A percentile compares a stretch with the other conserved stretches of the same genome.
Conservation (phyloP, 2,888 invertebrate genomes). For the Athripsodes cinereus region DNA sequence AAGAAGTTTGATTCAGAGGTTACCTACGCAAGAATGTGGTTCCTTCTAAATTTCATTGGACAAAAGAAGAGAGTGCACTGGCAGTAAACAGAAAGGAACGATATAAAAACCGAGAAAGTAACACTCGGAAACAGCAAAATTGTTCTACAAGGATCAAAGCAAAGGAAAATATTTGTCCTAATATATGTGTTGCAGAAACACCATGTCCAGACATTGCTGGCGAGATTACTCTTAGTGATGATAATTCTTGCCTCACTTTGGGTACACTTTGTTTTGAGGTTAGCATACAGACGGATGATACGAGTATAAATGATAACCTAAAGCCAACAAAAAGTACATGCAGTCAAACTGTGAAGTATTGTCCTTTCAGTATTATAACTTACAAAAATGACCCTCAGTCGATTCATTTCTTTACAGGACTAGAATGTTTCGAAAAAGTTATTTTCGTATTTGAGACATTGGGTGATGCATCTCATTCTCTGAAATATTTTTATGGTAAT, state of each 20-base stretch:
- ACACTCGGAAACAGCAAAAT: background rate
- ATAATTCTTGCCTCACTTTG: background rate
- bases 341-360: background rate
- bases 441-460: conserved; percentile 5
- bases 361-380: too few species aligned
- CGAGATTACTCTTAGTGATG: conserved; percentile 1
- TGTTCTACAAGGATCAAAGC: background rate
- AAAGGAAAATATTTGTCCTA: conserved; percentile 4
- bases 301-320: background rate
- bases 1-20: background rate
- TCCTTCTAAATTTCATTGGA: conserved; percentile 4
- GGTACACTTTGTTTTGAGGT: background rate
- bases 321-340: background rate
- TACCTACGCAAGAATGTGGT: conserved; percentile 2
- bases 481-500: too few species aligned
- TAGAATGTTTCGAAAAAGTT: too few species aligned
- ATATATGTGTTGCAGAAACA: background rate
- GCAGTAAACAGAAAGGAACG: background rate
- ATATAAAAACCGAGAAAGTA: background rate
- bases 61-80: background rate
- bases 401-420: too few species aligned
- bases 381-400: too few species aligned
- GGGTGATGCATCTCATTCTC: conserved; percentile 3
- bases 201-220: background rate
- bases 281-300: background rate